Conservation (phyloP, 2,113 vertebrate genomes). For the Trematomus loennbergii region DNA sequence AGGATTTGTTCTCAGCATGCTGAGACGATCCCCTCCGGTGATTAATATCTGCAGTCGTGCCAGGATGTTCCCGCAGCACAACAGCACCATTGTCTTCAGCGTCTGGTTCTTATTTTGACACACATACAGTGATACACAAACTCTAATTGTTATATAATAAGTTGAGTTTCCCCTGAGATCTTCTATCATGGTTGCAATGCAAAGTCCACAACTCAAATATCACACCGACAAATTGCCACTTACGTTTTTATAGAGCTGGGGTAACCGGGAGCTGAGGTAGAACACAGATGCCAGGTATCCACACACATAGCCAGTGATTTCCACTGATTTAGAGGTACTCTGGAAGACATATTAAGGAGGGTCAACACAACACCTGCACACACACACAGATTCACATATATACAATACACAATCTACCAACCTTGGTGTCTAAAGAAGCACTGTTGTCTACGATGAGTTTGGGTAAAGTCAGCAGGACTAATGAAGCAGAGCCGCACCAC, state of each 20-base stretch:
- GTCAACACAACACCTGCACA: background rate
- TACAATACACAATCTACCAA: constrained; percentile 31
- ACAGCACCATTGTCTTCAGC: constrained; percentile 53
- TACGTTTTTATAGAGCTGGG: constrained; percentile 84
- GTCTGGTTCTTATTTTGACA: constrained; percentile 54
- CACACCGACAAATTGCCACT: constrained; percentile 42
- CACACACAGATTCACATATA: background rate
- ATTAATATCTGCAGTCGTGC: constrained; percentile 34
- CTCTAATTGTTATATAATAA: background rate
- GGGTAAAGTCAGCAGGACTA: constrained; percentile 65
- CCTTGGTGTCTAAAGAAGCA: constrained; percentile 50
- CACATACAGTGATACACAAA: background rate
- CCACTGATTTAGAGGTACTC: constrained; percentile 68
- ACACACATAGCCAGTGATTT: constrained; percentile 84
- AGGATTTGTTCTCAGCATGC: constrained; percentile 25
- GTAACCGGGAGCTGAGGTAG: constrained; percentile 84
- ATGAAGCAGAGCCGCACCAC: constrained; percentile 61
- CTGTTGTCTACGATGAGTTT: constrained; percentile 72
- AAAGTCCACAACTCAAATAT: constrained; percentile 2
- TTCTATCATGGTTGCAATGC: constrained; percentile 1
- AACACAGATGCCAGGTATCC: constrained; percentile 81
- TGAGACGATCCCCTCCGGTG: constrained; percentile 25
- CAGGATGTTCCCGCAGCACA: constrained; percentile 45
- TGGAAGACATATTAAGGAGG: constrained; percentile 41
- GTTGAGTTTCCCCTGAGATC: background rate